Evolutionary conservation across 1,140 invertebrate genomes (phyloP).

Genomic region (Rhopalosiphum padi): DNA sequence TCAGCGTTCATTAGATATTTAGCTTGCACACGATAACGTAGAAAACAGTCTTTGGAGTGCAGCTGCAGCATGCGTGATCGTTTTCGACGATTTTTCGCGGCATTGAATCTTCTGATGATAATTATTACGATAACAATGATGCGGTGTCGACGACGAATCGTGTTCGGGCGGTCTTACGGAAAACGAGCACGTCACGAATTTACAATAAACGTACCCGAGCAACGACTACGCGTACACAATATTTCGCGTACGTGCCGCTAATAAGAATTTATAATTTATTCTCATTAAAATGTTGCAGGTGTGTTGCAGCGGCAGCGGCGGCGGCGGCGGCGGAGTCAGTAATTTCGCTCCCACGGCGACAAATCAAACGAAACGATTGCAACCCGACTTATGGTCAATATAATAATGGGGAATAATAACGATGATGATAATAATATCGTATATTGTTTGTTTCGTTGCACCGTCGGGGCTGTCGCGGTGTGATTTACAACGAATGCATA

Average conservation of each 20-base stretch:
- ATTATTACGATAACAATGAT: neutral
- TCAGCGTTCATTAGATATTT: neutral
- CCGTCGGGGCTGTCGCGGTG: too few relatives aligned
- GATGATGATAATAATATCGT: neutral
- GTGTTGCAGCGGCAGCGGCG: too few relatives aligned
- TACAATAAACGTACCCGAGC: neutral
- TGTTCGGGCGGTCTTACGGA: neutral
- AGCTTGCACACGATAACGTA: neutral
- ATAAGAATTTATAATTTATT: slow-evolving; percentile 10
- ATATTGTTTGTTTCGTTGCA: neutral
- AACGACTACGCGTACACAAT: neutral
- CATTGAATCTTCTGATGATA: slow-evolving; percentile 3
- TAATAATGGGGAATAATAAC: neutral
- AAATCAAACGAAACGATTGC: neutral
- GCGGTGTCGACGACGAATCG: neutral
- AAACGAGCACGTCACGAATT: slow-evolving; percentile 12
- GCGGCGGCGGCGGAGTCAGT: neutral
- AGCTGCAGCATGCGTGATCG: neutral
- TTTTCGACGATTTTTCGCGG: neutral
- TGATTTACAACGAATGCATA: neutral
- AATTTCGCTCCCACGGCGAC: neutral
- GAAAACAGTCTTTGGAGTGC: neutral
- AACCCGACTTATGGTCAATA: neutral
- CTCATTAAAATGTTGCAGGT: slow-evolving; percentile 1
- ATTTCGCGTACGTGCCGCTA: neutral